Evolutionary conservation across 2,797 vertebrate genomes (phyloP).

Genomic region (Brachyalestes nurse): DNA sequence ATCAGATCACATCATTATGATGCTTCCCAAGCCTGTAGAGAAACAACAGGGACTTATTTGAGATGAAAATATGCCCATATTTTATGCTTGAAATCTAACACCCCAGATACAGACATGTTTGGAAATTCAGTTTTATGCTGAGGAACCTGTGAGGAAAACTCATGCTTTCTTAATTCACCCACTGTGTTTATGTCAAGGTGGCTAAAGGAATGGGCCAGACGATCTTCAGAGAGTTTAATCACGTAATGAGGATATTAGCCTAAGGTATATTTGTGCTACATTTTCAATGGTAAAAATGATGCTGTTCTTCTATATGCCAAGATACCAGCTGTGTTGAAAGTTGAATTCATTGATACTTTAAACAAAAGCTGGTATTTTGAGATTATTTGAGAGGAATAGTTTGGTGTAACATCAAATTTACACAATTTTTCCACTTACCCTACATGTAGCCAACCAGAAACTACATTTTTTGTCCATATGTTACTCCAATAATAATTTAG

Average conservation of each 20-base stretch:
- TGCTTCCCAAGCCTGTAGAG: background rate
- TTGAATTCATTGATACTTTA: background rate
- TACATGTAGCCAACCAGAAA: too few species aligned
- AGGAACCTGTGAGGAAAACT: too few species aligned
- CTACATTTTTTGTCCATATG: too few species aligned
- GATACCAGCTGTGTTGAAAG: background rate
- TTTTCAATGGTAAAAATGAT: background rate
- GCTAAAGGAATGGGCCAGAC: background rate
- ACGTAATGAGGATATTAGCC: background rate
- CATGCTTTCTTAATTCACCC: too few species aligned
- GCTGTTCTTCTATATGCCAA: background rate
- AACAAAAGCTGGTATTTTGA: background rate
- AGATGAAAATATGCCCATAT: background rate
- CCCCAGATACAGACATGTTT: too few species aligned
- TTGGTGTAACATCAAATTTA: too few species aligned
- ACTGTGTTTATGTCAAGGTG: background rate
- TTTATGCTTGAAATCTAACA: background rate
- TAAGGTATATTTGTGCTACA: background rate
- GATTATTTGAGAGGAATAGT: too few species aligned
- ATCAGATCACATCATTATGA: slow-evolving; percentile 2
- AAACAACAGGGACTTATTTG: background rate
- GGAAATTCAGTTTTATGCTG: too few species aligned
- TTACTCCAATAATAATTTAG: too few species aligned
- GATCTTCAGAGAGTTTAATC: too few species aligned
- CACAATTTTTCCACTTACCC: too few species aligned